Conservation (phyloP, 2,797 vertebrate genomes). For the Hydrolagus colliei region DNA sequence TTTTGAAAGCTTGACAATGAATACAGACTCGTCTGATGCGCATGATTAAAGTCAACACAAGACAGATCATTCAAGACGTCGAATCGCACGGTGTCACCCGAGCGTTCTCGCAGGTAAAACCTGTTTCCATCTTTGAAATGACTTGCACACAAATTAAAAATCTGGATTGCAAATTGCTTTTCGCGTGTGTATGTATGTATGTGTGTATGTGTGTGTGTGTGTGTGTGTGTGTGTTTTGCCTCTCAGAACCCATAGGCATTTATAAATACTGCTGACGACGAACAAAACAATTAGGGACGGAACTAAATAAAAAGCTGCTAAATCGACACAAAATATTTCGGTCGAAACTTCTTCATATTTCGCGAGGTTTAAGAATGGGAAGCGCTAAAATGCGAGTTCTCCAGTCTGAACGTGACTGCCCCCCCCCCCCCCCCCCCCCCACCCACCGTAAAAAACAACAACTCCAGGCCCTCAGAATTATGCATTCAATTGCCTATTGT, state of each 20-base stretch:
- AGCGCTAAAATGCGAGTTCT: background rate
- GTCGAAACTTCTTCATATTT: conserved; percentile 6
- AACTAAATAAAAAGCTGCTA: conserved; percentile 1
- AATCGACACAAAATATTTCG: conserved; percentile 7
- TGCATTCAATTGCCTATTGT: background rate
- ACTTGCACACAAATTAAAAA: conserved; percentile 55
- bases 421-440: too few relatives aligned
- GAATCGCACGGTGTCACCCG: conserved; percentile 68
- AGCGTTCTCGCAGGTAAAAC: conserved; percentile 76
- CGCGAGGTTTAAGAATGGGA: background rate
- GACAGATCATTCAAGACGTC: conserved; percentile 82
- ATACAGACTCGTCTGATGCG: conserved; percentile 55
- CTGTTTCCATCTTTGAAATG: conserved; percentile 60
- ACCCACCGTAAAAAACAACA: too few relatives aligned
- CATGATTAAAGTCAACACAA: conserved; percentile 72
- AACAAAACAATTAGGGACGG: background rate
- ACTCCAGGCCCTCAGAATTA: background rate
- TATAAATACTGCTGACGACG: background rate
- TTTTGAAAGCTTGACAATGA: conserved; percentile 72
- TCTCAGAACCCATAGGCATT: background rate
- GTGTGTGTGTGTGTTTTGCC: too few relatives aligned
- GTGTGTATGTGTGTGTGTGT: too few relatives aligned
- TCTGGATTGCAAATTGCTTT: background rate
- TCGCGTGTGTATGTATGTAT: too few relatives aligned
- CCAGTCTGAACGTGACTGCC: background rate